Evolutionary conservation across 2,888 invertebrate species (phyloP), one percentile per base, ranked within the genome.

Genomic region (Panorpa germanica): DNA sequence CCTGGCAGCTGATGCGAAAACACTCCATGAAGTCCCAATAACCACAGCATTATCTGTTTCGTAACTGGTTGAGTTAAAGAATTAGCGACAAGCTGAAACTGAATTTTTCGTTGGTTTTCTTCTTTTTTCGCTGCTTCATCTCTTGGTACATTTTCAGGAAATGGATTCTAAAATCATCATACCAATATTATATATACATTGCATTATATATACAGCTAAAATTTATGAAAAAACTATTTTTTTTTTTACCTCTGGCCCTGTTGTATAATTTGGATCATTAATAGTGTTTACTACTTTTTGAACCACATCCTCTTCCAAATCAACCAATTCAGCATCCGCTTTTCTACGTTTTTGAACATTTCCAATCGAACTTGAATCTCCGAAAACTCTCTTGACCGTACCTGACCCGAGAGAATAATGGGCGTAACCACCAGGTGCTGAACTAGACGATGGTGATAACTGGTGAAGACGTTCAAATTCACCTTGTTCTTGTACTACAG

Each of bases 1-100:
- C 85, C 70, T 0, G 96, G 93, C 35, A 98, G 56, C 47, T 96
- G 96, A 45, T 86, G 82, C 1, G 90, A 83, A 51, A 96, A 93
- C 1, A 96, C 85, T 50, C 88, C 88, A 52, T 91, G 90, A 6
- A 95, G 62, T 13, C 86, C 68, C n/a, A 54, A 33, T 3, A 55
- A 40, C 90, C 91, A 93, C 6, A 91, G 62, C 70, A 91, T 83
- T 2, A 85, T 83, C 51, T 90, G 83, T 43, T 85, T 82, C 29
- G 77, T 70, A 4, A 90, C 86, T 0, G 76, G 70, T 34, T 77
- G 73, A 0, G 82, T 83, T 7, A 95, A 58, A 3, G 86, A 83
- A 57, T 98, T 96, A 4, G 86, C 85, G 31, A 96, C 77, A 5
- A 98, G 77, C 44, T 91, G 88, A 50, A 95, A 86, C 47, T 86